A percentile compares a stretch with the other conserved stretches of the same genome.
Evolutionary conservation across 2,797 vertebrate genomes (phyloP).

Genomic region (Falco columbarius): DNA sequence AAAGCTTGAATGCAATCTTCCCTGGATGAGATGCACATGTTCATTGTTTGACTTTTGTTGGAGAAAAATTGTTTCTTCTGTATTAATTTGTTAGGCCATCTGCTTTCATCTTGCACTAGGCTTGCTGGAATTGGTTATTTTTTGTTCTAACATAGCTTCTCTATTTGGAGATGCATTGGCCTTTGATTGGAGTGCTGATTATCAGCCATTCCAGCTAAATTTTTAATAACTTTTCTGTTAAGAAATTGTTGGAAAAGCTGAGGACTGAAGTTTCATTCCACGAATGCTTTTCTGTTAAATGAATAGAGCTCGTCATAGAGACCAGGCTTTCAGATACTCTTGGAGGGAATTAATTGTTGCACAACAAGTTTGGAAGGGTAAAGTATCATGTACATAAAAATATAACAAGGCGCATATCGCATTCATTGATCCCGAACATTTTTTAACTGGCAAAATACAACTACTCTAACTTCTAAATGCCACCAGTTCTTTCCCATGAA

Average conservation of each 20-base stretch:
- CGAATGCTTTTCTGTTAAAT: not conserved
- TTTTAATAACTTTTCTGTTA: not conserved
- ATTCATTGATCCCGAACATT: not conserved
- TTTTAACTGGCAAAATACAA: not conserved
- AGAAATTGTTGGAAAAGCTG: not conserved
- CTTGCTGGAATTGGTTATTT: not conserved
- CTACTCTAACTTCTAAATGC: not conserved
- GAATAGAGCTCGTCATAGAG: not conserved
- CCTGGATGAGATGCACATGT: not conserved
- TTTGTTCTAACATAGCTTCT: not conserved
- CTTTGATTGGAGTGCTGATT: not conserved
- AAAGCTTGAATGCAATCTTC: not conserved
- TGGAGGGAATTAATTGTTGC: not conserved
- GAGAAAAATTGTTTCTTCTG: slow-evolving; percentile 5
- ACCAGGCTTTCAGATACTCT: not conserved
- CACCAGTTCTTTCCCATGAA: not conserved
- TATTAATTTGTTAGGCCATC: slow-evolving; percentile 14
- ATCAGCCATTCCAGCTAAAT: not conserved
- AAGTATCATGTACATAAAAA: not conserved
- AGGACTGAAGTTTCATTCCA: not conserved
- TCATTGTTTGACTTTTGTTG: slow-evolving; percentile 3
- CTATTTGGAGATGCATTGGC: not conserved
- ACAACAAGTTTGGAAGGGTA: not conserved
- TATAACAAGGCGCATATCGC: not conserved
- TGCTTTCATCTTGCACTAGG: slow-evolving; percentile 16